Evolutionary conservation across 2,113 vertebrate species (phyloP), one percentile per base, ranked within the genome.

Genomic region (Xenus cinereus): DNA sequence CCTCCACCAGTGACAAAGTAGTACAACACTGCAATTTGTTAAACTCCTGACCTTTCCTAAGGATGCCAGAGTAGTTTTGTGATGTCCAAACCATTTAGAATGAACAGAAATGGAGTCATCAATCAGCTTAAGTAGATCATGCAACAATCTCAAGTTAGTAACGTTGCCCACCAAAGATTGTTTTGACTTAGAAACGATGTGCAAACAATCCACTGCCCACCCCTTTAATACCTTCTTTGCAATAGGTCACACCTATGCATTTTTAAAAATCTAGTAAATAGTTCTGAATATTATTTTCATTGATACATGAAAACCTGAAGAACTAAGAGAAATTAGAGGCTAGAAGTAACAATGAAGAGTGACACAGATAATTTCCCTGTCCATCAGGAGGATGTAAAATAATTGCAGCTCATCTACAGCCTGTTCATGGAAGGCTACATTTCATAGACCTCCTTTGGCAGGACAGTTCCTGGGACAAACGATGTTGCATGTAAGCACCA

Each of bases 11-110:
- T 67, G 89, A 91, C 33, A 75, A 84, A 84, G 19, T 68, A 67
- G 23, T 32, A 16, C 16, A 75, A 28, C 15, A 32, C 7, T 37
- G 53, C 39, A 57, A 54, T 77, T 94, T 88, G 22, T 95, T 88
- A 92, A 80, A 94, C 79, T 88, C n/a, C 43, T 94, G 74, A 93
- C 68, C 79, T 90, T 86, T 96, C 64, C 86, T 93, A 73, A 84
- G 83, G 85, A 88, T 92, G 59, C 9, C 15, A 54, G 59, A 83
- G 54, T 28, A 80, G 37, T 67, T 90, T 35, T 81, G 24, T n/a
- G 24, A 46, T 71, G 60, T 81, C 64, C 83, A 80, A 28, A 71
- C 28, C 79, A 86, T 93, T 90, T 90, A 86, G 33, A 96, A 90
- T 3, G 5, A 81, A 68, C 26, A 59, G 74, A 89, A 90, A 73